Evolutionary conservation across 2,113 vertebrate species (phyloP), one percentile per base, ranked within the genome.

Genomic region (Neotoma lepida): DNA sequence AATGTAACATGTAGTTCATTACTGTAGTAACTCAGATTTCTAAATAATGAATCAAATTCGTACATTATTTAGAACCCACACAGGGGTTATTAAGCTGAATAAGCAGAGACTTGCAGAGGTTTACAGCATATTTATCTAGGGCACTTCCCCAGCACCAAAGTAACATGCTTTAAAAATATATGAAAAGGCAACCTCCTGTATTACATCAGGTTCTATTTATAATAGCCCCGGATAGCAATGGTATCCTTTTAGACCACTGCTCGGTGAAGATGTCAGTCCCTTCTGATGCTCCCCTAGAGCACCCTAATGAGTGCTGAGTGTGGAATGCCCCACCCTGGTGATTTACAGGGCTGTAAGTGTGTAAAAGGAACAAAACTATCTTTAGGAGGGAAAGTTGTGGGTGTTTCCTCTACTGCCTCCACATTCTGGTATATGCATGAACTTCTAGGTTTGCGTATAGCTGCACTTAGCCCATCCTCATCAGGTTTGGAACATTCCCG

Each of bases 41-140:
- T 97, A 93, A 95, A 91, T 86, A 95, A 95, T 94, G 91, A 89
- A 94, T 95, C 78, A 89, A 94, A 90, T 93, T 39, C 70, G 56
- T 88, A 81, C 61, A 96, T 94, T 94, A 97, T 93, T 96, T 61
- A 96, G 80, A 78, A 95, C n/a, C 12, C 66, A 94, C 86, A 73
- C 41, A 89, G 58, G 54, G n/a, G 61, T 82, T 91, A 93, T 85
- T 88, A 89, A 90, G 64, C 71, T 46, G 85, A 88, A 93, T 90
- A 93, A 91, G 76, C 46, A 94, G 63, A 90, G 76, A 49, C 44
- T 95, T 41, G 58, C 51, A 89, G 80, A 94, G 63, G 56, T 88
- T 90, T 89, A 56, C 89, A 84, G 58, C 24, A n/a, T 81, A 84
- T 78, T 94, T 96, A 85, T 74, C 63, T 46, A 95, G 80, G 70